Evolutionary conservation across 2,888 invertebrate genomes (phyloP).

Genomic region (Drepana falcataria): DNA sequence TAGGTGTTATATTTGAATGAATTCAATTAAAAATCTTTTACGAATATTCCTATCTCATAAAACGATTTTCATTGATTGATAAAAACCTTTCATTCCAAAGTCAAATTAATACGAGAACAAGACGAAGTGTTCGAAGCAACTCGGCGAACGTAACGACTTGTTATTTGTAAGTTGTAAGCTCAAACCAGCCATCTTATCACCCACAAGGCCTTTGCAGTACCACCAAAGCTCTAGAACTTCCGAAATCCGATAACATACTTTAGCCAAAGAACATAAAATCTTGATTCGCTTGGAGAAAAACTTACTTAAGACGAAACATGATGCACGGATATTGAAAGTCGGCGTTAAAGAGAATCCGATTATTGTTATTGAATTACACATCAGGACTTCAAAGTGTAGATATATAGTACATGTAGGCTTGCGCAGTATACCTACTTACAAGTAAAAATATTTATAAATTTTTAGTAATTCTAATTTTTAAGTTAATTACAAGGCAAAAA

Average conservation of each 20-base stretch:
- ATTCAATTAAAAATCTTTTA: background rate
- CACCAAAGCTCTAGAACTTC: background rate
- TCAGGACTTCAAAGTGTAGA: conserved; percentile 28
- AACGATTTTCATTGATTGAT: conserved; percentile 22
- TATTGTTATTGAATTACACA: conserved; percentile 59
- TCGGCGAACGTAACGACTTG: conserved; percentile 30
- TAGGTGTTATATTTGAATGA: background rate
- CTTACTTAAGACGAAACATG: conserved; percentile 5
- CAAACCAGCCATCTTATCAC: conserved; percentile 35
- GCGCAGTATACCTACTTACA: no score
- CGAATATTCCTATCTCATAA: background rate
- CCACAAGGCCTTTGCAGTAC: conserved; percentile 15
- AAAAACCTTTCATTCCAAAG: background rate
- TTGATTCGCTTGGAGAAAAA: background rate
- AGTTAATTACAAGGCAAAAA: no score
- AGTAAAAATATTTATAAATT: no score
- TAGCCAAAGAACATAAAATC: background rate
- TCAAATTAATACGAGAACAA: background rate
- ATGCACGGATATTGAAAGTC: conserved; percentile 18
- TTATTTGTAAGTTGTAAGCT: conserved; percentile 40
- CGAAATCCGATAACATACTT: background rate
- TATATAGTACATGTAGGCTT: conserved; percentile 6
- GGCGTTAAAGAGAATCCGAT: conserved; percentile 52
- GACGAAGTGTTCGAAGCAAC: conserved; percentile 8
- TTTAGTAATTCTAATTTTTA: no score